phyloP scores from a whole-genome alignment of 2,113 vertebrate genomes.

The Engystomops pustulosus region DNA sequence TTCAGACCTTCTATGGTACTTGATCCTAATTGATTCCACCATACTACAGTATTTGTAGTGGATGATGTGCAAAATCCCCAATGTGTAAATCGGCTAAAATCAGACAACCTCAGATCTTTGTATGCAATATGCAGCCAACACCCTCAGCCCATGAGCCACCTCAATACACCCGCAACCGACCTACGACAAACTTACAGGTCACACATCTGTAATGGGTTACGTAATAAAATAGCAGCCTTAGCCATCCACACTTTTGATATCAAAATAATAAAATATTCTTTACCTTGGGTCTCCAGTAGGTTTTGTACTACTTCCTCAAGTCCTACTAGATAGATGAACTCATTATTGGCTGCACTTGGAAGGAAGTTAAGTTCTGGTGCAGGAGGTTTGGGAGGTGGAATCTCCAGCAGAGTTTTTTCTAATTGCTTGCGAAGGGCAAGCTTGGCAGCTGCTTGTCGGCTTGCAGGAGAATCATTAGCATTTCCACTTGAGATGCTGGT shows the following conservation, averaged over 20 bases:
- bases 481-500: slow-evolving; percentile 72
- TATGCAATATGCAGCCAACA: too few species aligned
- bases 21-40: too few species aligned
- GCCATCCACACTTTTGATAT: background rate
- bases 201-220: too few species aligned
- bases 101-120: too few species aligned
- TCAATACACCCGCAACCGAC: too few species aligned
- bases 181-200: too few species aligned
- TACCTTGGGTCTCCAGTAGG: slow-evolving; percentile 92
- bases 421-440: slow-evolving; percentile 93
- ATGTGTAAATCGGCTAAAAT: too few species aligned
- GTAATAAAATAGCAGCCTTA: too few species aligned
- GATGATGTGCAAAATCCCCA: too few species aligned
- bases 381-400: slow-evolving; percentile 93
- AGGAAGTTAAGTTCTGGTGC: slow-evolving; percentile 94
- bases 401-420: slow-evolving; percentile 96
- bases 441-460: slow-evolving; percentile 92
- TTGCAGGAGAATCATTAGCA: slow-evolving; percentile 86
- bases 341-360: slow-evolving; percentile 95
- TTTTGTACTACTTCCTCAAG: slow-evolving; percentile 97
- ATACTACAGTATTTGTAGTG: too few species aligned
- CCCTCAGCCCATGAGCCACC: too few species aligned
- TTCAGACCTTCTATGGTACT: too few species aligned
- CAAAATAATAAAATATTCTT: slow-evolving; percentile 56
- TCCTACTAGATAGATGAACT: slow-evolving; percentile 97